phyloP scores from a whole-genome alignment of 1,140 invertebrate genomes.

The Pseudomyrmex dendroicus region DNA sequence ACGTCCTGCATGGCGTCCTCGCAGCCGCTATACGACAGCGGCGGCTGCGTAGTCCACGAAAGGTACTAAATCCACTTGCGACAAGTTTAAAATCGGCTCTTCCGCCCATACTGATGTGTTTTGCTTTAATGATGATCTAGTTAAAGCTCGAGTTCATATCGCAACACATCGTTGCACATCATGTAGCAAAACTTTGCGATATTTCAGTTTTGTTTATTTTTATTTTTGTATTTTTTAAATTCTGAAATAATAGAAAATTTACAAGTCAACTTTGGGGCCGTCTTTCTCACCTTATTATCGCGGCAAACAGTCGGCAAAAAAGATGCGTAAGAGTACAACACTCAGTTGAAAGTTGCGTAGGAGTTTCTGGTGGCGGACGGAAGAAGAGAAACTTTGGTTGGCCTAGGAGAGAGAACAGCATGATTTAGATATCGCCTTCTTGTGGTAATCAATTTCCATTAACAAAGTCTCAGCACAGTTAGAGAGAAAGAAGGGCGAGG shows the following conservation, averaged over 20 bases:
- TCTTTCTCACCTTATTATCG: constrained; percentile 9
- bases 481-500: constrained; percentile 60
- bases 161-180: not conserved
- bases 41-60: constrained; percentile 72
- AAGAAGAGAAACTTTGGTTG: constrained; percentile 61
- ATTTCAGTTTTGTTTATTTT: not conserved
- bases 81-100: constrained; percentile 81
- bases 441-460: constrained; percentile 83
- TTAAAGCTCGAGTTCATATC: not conserved
- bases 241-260: not conserved
- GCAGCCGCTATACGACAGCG: constrained; percentile 19
- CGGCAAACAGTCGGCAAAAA: constrained; percentile 47
- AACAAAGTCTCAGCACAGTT: constrained; percentile 71
- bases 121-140: constrained; percentile 51
- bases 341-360: constrained; percentile 53
- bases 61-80: constrained; percentile 82
- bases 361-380: constrained; percentile 14
- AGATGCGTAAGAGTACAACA: constrained; percentile 38
- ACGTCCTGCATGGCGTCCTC: constrained; percentile 73
- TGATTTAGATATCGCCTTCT: constrained; percentile 82
- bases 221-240: not conserved
- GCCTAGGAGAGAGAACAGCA: constrained; percentile 75
- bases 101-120: constrained; percentile 78
- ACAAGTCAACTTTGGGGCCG: not conserved
- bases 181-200: not conserved